Conservation (phyloP, 2,797 vertebrate genomes). For the Heterohyrax brucei region DNA sequence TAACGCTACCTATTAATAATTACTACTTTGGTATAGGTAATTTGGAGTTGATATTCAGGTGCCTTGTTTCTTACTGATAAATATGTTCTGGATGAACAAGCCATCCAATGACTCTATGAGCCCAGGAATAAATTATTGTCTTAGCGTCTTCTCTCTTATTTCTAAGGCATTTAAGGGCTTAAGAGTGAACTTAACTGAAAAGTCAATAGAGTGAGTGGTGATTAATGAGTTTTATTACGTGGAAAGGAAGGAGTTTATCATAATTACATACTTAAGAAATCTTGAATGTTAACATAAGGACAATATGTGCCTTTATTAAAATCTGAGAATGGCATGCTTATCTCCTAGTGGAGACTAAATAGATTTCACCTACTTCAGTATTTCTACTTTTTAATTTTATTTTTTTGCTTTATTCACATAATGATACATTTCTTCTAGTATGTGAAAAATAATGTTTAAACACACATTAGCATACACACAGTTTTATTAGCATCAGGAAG, state of each 20-base stretch:
- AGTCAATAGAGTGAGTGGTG: background rate
- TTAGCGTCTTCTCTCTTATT: conserved; percentile 24
- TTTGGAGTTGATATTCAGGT: background rate
- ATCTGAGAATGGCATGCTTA: background rate
- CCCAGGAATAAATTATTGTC: conserved; percentile 41
- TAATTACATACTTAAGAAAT: conserved; percentile 47
- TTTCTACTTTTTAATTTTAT: background rate
- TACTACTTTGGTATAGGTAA: background rate
- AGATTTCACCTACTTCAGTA: background rate
- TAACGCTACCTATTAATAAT: conserved; percentile 55
- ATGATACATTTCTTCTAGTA: background rate
- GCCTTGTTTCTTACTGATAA: conserved; percentile 36
- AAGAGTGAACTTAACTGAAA: conserved; percentile 14
- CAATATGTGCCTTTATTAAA: background rate
- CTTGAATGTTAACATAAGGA: conserved; percentile 27
- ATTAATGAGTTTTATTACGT: conserved; percentile 20
- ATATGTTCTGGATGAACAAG: conserved; percentile 35
- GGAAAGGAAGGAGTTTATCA: background rate
- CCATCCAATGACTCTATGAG: conserved; percentile 49
- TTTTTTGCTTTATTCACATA: conserved; percentile 14
- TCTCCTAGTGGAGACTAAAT: background rate
- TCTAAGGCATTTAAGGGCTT: conserved; percentile 5
- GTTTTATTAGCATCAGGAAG: background rate
- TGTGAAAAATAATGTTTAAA: background rate
- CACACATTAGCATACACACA: background rate